A percentile compares a stretch with the other conserved stretches of the same genome.
Conservation (phyloP, 1,140 invertebrate genomes). For the Euura saliciscinereae region DNA sequence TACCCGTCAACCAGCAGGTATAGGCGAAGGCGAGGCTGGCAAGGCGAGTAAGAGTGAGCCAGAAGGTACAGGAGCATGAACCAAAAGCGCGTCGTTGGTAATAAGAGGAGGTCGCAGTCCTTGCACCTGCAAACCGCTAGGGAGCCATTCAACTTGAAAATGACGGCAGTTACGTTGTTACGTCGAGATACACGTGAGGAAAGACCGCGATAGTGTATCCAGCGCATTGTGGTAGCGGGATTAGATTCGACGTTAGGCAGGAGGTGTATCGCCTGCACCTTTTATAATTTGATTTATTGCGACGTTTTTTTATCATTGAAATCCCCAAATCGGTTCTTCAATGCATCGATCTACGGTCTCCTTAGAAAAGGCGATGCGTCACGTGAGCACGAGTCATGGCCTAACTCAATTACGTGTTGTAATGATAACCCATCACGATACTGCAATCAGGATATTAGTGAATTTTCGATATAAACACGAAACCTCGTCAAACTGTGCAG, state of each 20-base stretch:
- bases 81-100: not conserved
- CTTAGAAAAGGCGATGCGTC: too few relatives aligned
- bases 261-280: too few relatives aligned
- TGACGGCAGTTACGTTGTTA: conserved; percentile 8
- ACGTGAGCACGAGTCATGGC: too few relatives aligned
- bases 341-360: too few relatives aligned
- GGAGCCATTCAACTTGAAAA: conserved; percentile 1
- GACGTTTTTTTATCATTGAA: too few relatives aligned
- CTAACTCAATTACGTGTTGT: too few relatives aligned
- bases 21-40: not conserved
- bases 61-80: not conserved
- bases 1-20: not conserved
- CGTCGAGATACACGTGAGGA: conserved; percentile 1
- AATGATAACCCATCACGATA: too few relatives aligned
- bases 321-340: too few relatives aligned
- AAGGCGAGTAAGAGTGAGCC: not conserved
- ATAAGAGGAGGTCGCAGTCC: conserved; percentile 3
- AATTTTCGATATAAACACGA: too few relatives aligned
- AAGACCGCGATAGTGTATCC: not conserved
- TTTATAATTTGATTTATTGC: too few relatives aligned
- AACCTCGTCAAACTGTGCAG: too few relatives aligned
- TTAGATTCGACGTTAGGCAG: not conserved
- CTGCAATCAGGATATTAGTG: too few relatives aligned
- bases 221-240: not conserved
- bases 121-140: conserved; percentile 9